These are phyloP conservation scores for Caenorhabditis remanei DNA, from an alignment of 1,140 invertebrate genomes.

Conservation along the genomic window DNA sequence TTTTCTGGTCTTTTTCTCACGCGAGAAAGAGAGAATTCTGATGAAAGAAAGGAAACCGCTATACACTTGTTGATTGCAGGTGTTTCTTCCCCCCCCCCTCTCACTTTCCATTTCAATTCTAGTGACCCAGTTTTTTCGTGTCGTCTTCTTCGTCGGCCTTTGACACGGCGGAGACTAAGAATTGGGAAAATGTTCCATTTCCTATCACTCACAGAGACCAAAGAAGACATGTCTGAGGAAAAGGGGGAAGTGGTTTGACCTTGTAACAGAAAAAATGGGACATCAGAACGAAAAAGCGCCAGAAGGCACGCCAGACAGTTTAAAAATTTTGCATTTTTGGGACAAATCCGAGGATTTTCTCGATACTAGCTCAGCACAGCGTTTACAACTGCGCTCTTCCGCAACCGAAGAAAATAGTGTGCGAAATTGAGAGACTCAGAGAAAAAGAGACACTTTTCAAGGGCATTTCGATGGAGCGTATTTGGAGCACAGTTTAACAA, in stretches of 20 bases:
- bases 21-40: no score
- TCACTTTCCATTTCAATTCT: constrained; percentile 44
- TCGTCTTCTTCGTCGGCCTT: neutral
- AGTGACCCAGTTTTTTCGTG: constrained; percentile 31
- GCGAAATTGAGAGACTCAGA: no score
- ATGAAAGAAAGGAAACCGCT: neutral
- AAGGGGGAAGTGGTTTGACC: constrained; percentile 19
- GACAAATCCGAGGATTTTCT: no score
- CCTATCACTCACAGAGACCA: constrained; percentile 46
- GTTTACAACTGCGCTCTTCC: no score
- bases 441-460: no score
- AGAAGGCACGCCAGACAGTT: no score
- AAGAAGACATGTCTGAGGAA: neutral
- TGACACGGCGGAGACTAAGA: neutral
- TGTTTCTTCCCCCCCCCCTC: constrained; percentile 23
- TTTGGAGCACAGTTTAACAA: no score
- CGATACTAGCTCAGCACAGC: no score
- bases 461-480: no score
- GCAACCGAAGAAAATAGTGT: no score
- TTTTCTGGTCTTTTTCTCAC: no score
- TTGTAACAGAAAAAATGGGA: neutral
- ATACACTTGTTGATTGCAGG: neutral
- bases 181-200: constrained; percentile 34
- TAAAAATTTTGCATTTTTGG: no score
- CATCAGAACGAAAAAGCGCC: neutral